phyloP scores from a whole-genome alignment of 1,140 invertebrate genomes.

The Microvelia longipes region DNA sequence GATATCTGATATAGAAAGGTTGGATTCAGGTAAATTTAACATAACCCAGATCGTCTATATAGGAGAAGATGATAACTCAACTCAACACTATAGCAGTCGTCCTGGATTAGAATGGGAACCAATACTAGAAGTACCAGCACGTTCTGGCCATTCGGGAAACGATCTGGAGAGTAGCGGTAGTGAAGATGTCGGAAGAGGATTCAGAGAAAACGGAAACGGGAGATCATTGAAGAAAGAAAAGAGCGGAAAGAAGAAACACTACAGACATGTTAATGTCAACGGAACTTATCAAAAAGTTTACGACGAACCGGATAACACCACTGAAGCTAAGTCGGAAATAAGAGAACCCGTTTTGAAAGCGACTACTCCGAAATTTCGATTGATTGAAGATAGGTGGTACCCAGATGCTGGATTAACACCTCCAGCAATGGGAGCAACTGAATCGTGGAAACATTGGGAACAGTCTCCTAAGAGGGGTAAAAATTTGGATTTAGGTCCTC shows the following conservation, averaged over 20 bases:
- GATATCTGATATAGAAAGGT: not conserved
- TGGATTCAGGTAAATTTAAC: not conserved
- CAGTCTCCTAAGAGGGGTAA: conserved; percentile 1
- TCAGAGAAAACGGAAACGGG: conserved; percentile 4
- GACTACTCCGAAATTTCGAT: conserved; percentile 6
- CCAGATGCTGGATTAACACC: conserved; percentile 15
- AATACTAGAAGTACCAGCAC: conserved; percentile 9
- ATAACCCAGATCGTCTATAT: conserved; percentile 28
- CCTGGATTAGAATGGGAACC: not conserved
- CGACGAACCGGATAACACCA: not conserved
- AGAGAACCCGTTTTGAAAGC: conserved; percentile 14
- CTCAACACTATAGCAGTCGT: conserved; percentile 5
- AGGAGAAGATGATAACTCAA: conserved; percentile 19
- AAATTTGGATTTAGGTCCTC: conserved; percentile 10
- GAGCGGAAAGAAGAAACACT: not conserved
- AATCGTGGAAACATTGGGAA: conserved; percentile 21
- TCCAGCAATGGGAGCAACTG: conserved; percentile 18
- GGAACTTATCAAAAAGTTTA: not conserved
- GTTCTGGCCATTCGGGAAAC: conserved; percentile 11
- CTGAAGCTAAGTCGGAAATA: conserved; percentile 8
- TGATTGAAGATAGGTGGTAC: conserved; percentile 4
- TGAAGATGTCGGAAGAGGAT: not conserved
- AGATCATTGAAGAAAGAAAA: conserved; percentile 6
- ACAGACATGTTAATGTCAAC: conserved; percentile 9
- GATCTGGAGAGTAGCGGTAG: conserved; percentile 5